Evolutionary conservation across 2,888 invertebrate genomes (phyloP), one percentile per base, ranked within the genome.

Genomic region (Corythucha ciliata): DNA sequence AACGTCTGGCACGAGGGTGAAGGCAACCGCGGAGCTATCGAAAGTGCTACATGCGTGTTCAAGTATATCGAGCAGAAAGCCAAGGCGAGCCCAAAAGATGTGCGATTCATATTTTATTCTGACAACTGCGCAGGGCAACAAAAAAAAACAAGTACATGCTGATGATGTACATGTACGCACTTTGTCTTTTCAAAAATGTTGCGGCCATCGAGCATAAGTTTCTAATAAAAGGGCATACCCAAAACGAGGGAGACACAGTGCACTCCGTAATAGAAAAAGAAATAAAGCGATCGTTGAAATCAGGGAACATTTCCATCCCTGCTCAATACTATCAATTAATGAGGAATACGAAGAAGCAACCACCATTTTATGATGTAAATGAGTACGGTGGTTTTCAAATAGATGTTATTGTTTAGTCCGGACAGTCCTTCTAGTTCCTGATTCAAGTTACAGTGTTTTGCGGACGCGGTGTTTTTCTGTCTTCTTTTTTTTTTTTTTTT

Each of bases 141-240:
- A n/a, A n/a, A n/a, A n/a, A n/a, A 53, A 63, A 60, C 51, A 53
- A 52, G 42, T 61, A 54, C 41, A 56, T 62, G 21, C 37, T 61
- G 20, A 39, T 54, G 12, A 29, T 29, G 29, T 29, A 29, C 29
- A 29, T 29, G 41, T 40, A 18, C 12, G 41, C 41, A 14, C 14
- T 40, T 12, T n/a, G 8, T 10, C 21, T 24, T 12, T 40, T 40
- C 25, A n/a, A n/a, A 18, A 10, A 40, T 16, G 25, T 40, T 2
- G 10, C 7, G n/a, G 2, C 41, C 2, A 40, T 40, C 20, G 25
- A 21, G 1, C 41, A 40, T 14, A 40, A 40, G 18, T 36, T 14
- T 7, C 8, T 36, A 18, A 36, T 10, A 12, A 36, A 18, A 20
- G 3, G 41, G 8, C 41, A 40, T 22, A 40, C 41, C 8, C 41